These are phyloP conservation scores for Caenorhabditis remanei DNA, from an alignment of 1,140 invertebrate genomes.

Conservation along the genomic window DNA sequence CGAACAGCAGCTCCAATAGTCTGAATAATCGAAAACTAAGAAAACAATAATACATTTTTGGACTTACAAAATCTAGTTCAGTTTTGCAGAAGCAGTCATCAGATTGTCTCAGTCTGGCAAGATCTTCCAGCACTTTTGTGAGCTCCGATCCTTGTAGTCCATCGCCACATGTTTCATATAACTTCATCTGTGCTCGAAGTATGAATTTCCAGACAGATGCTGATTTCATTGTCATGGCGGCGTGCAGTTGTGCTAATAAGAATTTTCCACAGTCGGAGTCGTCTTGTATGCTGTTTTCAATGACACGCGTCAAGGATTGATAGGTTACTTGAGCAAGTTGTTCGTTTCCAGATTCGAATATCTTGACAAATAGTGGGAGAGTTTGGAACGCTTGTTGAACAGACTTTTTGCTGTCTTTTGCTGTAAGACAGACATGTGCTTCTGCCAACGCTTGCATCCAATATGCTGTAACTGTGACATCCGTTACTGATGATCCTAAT, in stretches of 20 bases:
- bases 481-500: slow-evolving; percentile 59
- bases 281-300: slow-evolving; percentile 67
- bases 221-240: slow-evolving; percentile 66
- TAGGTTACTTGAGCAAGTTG: slow-evolving; percentile 67
- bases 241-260: slow-evolving; percentile 58
- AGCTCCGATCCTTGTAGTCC: slow-evolving; percentile 65
- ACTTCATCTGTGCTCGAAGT: slow-evolving; percentile 64
- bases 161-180: slow-evolving; percentile 67
- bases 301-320: slow-evolving; percentile 63
- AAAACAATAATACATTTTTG: background rate
- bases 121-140: slow-evolving; percentile 65
- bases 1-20: slow-evolving; percentile 71
- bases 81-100: slow-evolving; percentile 70
- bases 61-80: slow-evolving; percentile 69
- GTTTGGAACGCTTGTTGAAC: slow-evolving; percentile 56
- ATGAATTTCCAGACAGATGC: slow-evolving; percentile 69
- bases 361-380: slow-evolving; percentile 64
- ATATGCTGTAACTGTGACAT: slow-evolving; percentile 70
- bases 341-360: slow-evolving; percentile 65
- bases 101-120: slow-evolving; percentile 70
- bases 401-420: slow-evolving; percentile 64
- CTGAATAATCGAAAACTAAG: slow-evolving; percentile 47
- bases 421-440: slow-evolving; percentile 69
- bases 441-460: slow-evolving; percentile 72
- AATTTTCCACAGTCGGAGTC: slow-evolving; percentile 60